Percentiles rank a stretch among this genome's conserved stretches.
These are phyloP conservation scores for Pitangus sulphuratus DNA, from an alignment of 2,797 vertebrate genomes.

Conservation along the genomic window DNA sequence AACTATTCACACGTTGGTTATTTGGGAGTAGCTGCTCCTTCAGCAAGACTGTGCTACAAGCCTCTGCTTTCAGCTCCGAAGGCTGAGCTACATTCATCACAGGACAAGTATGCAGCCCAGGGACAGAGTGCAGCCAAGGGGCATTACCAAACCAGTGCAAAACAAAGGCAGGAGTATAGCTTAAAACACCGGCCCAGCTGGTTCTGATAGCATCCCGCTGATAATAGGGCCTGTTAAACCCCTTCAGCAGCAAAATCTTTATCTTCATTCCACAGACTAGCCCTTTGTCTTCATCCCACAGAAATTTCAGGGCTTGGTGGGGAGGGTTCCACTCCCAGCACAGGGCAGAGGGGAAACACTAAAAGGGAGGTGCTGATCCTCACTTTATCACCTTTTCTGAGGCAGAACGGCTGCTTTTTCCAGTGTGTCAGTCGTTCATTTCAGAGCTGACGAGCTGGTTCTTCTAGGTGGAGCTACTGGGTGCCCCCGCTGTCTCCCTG, in stretches of 20 bases:
- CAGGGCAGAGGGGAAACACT: not conserved
- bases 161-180: conserved; percentile 29
- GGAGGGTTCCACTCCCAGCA: not conserved
- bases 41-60: not conserved
- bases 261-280: not conserved
- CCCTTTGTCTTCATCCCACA: not conserved
- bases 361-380: not conserved
- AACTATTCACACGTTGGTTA: conserved; percentile 49
- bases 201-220: conserved; percentile 35
- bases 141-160: not conserved
- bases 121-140: conserved; percentile 32
- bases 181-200: conserved; percentile 13
- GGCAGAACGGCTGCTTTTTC: not conserved
- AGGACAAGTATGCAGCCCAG: not conserved
- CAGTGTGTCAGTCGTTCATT: not conserved
- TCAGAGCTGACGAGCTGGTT: not conserved
- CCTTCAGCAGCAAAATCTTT: conserved; percentile 27
- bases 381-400: not conserved
- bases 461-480: not conserved
- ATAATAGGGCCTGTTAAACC: not conserved
- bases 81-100: not conserved
- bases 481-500: not conserved
- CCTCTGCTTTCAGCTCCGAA: not conserved
- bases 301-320: not conserved
- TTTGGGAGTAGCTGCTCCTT: conserved; percentile 42